These are phyloP conservation scores for Anthophora plumipes DNA, from an alignment of 2,888 invertebrate species.

Conservation along the genomic window DNA sequence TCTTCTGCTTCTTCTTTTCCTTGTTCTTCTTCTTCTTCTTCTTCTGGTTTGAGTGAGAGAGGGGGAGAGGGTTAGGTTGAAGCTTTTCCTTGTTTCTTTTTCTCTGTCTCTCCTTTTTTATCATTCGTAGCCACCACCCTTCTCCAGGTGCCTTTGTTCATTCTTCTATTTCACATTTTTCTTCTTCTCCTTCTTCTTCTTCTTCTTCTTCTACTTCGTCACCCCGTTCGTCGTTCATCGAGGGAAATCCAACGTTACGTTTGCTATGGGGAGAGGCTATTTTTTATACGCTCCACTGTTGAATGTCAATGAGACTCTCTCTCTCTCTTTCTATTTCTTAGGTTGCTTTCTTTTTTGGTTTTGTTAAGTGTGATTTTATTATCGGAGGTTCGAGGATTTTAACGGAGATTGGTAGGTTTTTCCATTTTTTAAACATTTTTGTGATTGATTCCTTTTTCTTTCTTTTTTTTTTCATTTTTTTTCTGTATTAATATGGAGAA, in stretches of 20 bases:
- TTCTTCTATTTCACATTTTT: not conserved
- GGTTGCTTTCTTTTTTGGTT: not conserved
- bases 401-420: too few species aligned
- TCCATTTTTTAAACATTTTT: too few species aligned
- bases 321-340: slow-evolving; percentile 30
- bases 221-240: slow-evolving; percentile 51
- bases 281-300: slow-evolving; percentile 72
- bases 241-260: slow-evolving; percentile 72
- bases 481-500: too few species aligned
- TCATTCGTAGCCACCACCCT: too few species aligned
- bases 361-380: not conserved
- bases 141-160: slow-evolving; percentile 56
- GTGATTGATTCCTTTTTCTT: too few species aligned
- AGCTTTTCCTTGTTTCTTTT: too few species aligned
- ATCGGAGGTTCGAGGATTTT: too few species aligned
- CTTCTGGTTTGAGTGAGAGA: too few species aligned
- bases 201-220: slow-evolving; percentile 37
- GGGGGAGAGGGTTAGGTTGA: not conserved
- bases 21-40: slow-evolving; percentile 23
- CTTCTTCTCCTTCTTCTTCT: slow-evolving; percentile 17
- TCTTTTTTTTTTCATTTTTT: too few species aligned
- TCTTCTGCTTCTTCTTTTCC: not conserved
- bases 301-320: slow-evolving; percentile 75
- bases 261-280: slow-evolving; percentile 68
- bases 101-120: too few species aligned